Percentiles rank a stretch among this genome's conserved stretches.
Conservation (phyloP, 2,797 vertebrate genomes). For the Hydrolagus colliei region DNA sequence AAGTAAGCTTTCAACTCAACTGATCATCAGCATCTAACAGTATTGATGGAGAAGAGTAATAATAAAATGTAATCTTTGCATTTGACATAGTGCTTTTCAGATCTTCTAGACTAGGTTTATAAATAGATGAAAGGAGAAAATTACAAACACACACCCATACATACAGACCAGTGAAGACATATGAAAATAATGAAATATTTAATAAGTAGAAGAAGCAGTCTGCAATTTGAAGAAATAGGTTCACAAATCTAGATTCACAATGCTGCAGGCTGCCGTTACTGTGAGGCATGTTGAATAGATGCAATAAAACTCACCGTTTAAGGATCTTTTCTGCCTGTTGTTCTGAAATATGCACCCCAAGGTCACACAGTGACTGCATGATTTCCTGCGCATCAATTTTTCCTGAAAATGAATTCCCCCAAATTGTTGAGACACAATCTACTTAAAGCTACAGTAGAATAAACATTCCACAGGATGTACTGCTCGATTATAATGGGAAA, state of each 20-base stretch:
- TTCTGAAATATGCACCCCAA: slow-evolving; percentile 88
- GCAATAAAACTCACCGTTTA: slow-evolving; percentile 64
- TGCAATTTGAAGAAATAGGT: background rate
- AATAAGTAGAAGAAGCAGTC: background rate
- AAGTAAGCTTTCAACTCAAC: too few relatives aligned
- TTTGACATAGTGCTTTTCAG: too few relatives aligned
- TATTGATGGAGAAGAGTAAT: too few relatives aligned
- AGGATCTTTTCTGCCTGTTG: slow-evolving; percentile 92
- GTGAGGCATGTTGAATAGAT: background rate
- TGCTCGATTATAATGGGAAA: too few relatives aligned
- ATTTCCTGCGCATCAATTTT: slow-evolving; percentile 88
- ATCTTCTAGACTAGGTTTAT: too few relatives aligned
- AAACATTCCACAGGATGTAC: too few relatives aligned
- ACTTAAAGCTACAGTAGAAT: background rate
- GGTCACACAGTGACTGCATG: slow-evolving; percentile 86
- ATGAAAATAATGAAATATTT: background rate
- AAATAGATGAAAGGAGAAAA: background rate
- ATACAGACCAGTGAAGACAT: background rate
- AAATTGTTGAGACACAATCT: background rate
- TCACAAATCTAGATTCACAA: background rate
- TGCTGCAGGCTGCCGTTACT: background rate
- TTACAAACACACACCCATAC: background rate
- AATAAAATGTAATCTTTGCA: too few relatives aligned
- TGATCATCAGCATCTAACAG: too few relatives aligned
- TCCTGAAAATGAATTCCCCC: slow-evolving; percentile 52